Evolutionary conservation across 2,113 vertebrate species (phyloP).

Genomic region (Chloropsis hardwickii): DNA sequence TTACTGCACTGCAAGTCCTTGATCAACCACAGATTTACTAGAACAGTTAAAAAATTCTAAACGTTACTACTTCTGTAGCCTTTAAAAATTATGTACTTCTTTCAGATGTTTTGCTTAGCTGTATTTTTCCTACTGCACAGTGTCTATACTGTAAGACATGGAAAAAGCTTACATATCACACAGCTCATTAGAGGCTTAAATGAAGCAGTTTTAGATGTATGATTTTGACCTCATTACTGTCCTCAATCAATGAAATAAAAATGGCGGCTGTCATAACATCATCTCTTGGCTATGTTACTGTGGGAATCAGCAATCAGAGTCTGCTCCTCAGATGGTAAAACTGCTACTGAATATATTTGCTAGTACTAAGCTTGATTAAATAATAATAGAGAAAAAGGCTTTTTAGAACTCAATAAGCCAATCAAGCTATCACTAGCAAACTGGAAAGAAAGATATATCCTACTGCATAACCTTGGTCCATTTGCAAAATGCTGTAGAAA

Average conservation of each 20-base stretch:
- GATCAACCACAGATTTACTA: neutral
- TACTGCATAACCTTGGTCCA: neutral
- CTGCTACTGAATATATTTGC: neutral
- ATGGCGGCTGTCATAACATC: constrained; percentile 33
- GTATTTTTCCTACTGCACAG: neutral
- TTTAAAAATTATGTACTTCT: neutral
- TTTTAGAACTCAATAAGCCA: constrained; percentile 7
- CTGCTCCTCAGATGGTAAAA: neutral
- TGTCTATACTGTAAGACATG: neutral
- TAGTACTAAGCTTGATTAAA: constrained; percentile 52
- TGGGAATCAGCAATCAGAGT: constrained; percentile 44
- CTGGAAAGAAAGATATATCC: neutral
- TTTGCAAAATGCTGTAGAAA: neutral
- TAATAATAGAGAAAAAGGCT: neutral
- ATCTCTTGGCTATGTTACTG: constrained; percentile 22
- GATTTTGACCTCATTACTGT: constrained; percentile 65
- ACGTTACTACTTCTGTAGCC: neutral
- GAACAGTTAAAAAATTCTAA: neutral
- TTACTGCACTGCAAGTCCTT: neutral
- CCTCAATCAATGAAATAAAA: constrained; percentile 65
- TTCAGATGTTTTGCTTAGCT: neutral
- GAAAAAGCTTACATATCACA: constrained; percentile 55
- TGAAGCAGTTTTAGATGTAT: constrained; percentile 55
- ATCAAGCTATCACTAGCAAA: constrained; percentile 17
- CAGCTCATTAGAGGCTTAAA: constrained; percentile 65